phyloP scores from a whole-genome alignment of 2,797 vertebrate species.

The Schizopygopsis malacanthus region DNA sequence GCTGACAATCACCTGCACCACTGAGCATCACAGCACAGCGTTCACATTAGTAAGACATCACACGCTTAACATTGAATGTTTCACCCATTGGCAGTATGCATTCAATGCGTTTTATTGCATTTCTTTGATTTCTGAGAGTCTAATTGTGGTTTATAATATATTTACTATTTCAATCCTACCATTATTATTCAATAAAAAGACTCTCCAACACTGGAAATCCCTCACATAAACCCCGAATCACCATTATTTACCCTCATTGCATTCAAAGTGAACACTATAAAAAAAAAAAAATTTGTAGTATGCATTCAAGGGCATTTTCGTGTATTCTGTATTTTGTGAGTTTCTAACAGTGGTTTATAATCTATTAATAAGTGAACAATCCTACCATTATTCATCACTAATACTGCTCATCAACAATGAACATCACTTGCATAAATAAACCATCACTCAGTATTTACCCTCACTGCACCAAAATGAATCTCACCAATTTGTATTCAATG shows the following conservation, averaged over 20 bases:
- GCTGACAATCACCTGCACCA: slow-evolving; percentile 26
- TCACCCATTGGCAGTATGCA: background rate
- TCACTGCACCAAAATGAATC: background rate
- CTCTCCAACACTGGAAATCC: background rate
- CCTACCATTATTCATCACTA: background rate
- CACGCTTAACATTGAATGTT: too few species aligned
- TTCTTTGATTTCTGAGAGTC: background rate
- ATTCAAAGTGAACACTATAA: background rate
- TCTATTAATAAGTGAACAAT: background rate
- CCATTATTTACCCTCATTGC: background rate
- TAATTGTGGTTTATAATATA: background rate
- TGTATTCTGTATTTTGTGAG: background rate
- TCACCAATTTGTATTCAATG: background rate
- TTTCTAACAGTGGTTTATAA: background rate
- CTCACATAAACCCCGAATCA: background rate
- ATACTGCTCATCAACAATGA: background rate
- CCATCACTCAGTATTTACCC: background rate
- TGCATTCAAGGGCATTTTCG: background rate
- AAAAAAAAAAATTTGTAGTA: background rate
- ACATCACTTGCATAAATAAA: background rate
- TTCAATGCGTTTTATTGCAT: background rate
- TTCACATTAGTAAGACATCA: background rate
- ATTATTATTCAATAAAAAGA: background rate
- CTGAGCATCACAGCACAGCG: background rate
- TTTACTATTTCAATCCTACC: background rate